A percentile compares a stretch with the other conserved stretches of the same genome.
Evolutionary conservation across 2,113 vertebrate species (phyloP).

Genomic region (Haplochromis vanheusdeni): DNA sequence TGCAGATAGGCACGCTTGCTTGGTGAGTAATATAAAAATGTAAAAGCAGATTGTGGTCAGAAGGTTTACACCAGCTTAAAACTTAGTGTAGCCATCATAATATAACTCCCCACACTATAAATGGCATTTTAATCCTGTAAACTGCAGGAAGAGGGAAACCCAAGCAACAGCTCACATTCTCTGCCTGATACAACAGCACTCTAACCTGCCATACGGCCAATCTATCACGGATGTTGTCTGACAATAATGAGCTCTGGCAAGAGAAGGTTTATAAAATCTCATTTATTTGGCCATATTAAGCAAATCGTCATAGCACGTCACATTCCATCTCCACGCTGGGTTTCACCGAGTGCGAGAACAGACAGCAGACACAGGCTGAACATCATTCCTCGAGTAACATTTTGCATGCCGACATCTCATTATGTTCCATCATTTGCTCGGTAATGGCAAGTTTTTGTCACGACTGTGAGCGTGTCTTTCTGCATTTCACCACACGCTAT

Average conservation of each 20-base stretch:
- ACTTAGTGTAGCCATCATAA: neutral
- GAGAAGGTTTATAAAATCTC: constrained; percentile 32
- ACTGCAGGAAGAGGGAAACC: neutral
- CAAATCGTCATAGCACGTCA: constrained; percentile 44
- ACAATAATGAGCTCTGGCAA: constrained; percentile 34
- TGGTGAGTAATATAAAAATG: neutral
- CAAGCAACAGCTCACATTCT: neutral
- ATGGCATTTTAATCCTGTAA: neutral
- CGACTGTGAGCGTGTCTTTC: neutral
- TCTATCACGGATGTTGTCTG: neutral
- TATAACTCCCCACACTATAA: neutral
- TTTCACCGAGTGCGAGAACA: constrained; percentile 14
- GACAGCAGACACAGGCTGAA: constrained; percentile 28
- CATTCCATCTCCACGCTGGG: constrained; percentile 21
- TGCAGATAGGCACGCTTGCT: neutral
- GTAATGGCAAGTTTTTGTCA: neutral
- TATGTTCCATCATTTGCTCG: constrained; percentile 9
- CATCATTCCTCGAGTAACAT: constrained; percentile 8
- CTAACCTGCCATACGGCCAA: neutral
- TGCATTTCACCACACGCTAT: neutral
- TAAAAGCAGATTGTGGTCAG: neutral
- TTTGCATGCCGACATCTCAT: constrained; percentile 25
- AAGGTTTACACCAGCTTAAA: neutral
- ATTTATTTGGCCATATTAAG: constrained; percentile 56
- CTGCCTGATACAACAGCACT: neutral